phyloP scores from a whole-genome alignment of 2,888 invertebrate genomes.

The Oligia fasciuncula region DNA sequence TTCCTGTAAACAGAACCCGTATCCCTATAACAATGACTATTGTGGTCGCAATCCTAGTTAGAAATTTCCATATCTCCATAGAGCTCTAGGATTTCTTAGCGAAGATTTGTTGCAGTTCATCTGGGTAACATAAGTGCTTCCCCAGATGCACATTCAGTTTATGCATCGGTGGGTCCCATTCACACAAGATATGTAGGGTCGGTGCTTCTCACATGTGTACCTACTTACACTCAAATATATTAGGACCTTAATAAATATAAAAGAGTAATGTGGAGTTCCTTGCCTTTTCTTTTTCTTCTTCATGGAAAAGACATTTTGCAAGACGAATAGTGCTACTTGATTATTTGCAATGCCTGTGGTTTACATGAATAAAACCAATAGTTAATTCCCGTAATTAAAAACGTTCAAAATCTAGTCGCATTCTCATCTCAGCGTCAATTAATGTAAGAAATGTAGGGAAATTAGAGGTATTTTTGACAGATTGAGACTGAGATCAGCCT shows the following conservation, averaged over 20 bases:
- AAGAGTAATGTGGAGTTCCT: slow-evolving; percentile 21
- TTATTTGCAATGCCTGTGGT: neutral
- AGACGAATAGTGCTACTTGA: neutral
- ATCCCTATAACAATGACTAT: slow-evolving; percentile 25
- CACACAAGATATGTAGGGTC: slow-evolving; percentile 23
- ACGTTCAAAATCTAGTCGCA: too few species aligned
- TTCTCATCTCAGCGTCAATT: too few species aligned
- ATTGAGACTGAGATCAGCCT: too few species aligned
- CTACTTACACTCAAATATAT: slow-evolving; percentile 30
- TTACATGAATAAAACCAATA: neutral
- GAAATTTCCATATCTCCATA: slow-evolving; percentile 44
- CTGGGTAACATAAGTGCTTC: slow-evolving; percentile 58
- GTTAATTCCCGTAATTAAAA: too few species aligned
- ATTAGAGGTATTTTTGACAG: too few species aligned
- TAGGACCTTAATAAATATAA: slow-evolving; percentile 25
- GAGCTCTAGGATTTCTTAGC: slow-evolving; percentile 51
- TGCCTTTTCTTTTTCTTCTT: slow-evolving; percentile 10
- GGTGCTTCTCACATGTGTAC: slow-evolving; percentile 19
- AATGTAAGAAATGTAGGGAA: too few species aligned
- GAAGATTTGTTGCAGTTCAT: slow-evolving; percentile 61
- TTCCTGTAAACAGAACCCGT: slow-evolving; percentile 9
- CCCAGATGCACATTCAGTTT: slow-evolving; percentile 57
- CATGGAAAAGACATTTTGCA: slow-evolving; percentile 5
- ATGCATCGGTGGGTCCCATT: slow-evolving; percentile 43
- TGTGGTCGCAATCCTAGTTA: slow-evolving; percentile 25